These are phyloP conservation scores for Neostethus bicornis DNA, from an alignment of 2,797 vertebrate genomes.

Conservation along the genomic window DNA sequence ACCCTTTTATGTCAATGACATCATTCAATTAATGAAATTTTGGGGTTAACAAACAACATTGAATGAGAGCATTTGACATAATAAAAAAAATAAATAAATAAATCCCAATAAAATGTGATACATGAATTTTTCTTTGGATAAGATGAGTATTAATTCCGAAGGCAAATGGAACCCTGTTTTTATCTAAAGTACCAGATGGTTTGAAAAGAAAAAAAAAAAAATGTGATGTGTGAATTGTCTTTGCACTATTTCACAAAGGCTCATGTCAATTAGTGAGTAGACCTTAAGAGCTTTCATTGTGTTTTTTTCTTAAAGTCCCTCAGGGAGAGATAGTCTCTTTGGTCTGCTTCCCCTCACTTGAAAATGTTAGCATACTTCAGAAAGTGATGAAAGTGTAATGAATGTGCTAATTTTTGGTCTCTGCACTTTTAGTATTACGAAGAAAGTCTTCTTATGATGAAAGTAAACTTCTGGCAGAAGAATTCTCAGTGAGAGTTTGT, in stretches of 20 bases:
- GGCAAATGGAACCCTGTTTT: not conserved
- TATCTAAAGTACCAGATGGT: slow-evolving; percentile 5
- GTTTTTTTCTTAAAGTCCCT: slow-evolving; percentile 25
- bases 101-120: too few species aligned
- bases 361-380: slow-evolving; percentile 53
- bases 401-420: slow-evolving; percentile 62
- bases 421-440: slow-evolving; percentile 56
- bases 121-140: too few species aligned
- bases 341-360: slow-evolving; percentile 47
- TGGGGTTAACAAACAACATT: too few species aligned
- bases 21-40: too few species aligned
- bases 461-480: slow-evolving; percentile 53
- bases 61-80: too few species aligned
- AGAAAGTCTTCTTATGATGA: slow-evolving; percentile 65
- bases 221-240: slow-evolving; percentile 28
- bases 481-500: slow-evolving; percentile 28
- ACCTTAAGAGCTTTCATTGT: slow-evolving; percentile 38
- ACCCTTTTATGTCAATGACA: too few species aligned
- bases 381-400: slow-evolving; percentile 69
- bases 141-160: slow-evolving; percentile 1
- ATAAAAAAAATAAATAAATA: too few species aligned
- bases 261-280: slow-evolving; percentile 53
- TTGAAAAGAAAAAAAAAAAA: slow-evolving; percentile 29
- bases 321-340: slow-evolving; percentile 38
- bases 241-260: slow-evolving; percentile 38